Evolutionary conservation across 2,113 vertebrate species (phyloP), one percentile per base, ranked within the genome.

Genomic region (Gnathonemus echidnorhynchus): DNA sequence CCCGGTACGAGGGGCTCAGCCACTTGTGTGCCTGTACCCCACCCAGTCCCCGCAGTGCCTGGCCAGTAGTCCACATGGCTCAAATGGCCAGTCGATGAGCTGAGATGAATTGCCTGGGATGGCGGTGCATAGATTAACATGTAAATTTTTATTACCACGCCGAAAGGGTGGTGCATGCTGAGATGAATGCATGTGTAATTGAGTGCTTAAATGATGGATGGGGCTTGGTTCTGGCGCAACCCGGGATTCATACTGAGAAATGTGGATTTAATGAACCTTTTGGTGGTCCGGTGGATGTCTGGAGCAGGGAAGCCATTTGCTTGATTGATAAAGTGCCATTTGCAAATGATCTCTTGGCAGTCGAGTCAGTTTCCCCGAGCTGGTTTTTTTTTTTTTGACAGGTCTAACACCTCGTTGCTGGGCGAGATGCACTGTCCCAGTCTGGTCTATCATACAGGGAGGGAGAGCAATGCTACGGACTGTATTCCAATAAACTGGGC

Each of bases 151-250:
- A 58, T 92, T 45, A 52, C 88, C 85, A 88, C 87, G 92, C 90
- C 89, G 80, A 92, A 90, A 89, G 80, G 62, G 53, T 91, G 62
- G 35, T 56, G 88, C 45, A 39, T 48, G 88, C 24, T 89, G 56
- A 91, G 89, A 92, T 91, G 49, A 92, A 92, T 48, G 42, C 31
- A 21, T 4, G 6, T 88, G 84, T 91, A 88, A 91, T n/a, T 92
- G 88, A 91, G 19, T 88, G 88, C 92, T 90, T 89, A 86, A 91
- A 86, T 90, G 92, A 93, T 90, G 90, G 89, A 91, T 85, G 89
- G 56, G 85, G 49, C 49, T 92, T 58, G 45, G 92, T 86, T 90
- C 86, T 49, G 49, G 92, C 50, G 3, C 39, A 90, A 91, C 88
- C 92, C 91, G 88, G 92, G 31, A 62, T 93, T 90, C 92, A 92